Percentiles rank a stretch among this genome's conserved stretches.
phyloP scores from a whole-genome alignment of 1,140 invertebrate species.

The Calosoma granatense region DNA sequence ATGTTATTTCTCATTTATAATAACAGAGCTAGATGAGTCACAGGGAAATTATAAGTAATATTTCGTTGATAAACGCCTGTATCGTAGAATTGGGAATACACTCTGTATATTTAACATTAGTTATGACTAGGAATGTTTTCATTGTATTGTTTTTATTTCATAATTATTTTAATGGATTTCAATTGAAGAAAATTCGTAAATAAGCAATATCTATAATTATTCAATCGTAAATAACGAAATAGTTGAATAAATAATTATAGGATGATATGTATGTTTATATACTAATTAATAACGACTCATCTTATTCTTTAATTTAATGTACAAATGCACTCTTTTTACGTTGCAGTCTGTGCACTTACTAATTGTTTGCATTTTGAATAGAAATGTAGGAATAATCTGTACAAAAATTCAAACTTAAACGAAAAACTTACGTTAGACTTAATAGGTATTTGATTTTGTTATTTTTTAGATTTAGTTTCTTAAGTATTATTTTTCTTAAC shows the following conservation, averaged over 20 bases:
- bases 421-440: no score
- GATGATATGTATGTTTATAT: slow-evolving; percentile 5
- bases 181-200: background rate
- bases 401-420: background rate
- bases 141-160: background rate
- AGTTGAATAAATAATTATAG: background rate
- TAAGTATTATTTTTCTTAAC: background rate
- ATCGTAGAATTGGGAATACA: background rate
- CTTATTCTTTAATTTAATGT: background rate
- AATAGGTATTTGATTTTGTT: background rate
- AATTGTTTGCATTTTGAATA: background rate
- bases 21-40: background rate
- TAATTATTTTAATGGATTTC: background rate
- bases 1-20: background rate
- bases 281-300: background rate
- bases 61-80: background rate
- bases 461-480: background rate
- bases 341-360: background rate
- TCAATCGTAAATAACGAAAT: background rate
- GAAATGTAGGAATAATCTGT: background rate
- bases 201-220: background rate
- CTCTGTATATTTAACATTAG: background rate
- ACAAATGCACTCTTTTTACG: background rate
- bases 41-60: background rate
- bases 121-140: background rate